phyloP scores from a whole-genome alignment of 2,797 vertebrate species.

The Stomatorhinus walkeri region DNA sequence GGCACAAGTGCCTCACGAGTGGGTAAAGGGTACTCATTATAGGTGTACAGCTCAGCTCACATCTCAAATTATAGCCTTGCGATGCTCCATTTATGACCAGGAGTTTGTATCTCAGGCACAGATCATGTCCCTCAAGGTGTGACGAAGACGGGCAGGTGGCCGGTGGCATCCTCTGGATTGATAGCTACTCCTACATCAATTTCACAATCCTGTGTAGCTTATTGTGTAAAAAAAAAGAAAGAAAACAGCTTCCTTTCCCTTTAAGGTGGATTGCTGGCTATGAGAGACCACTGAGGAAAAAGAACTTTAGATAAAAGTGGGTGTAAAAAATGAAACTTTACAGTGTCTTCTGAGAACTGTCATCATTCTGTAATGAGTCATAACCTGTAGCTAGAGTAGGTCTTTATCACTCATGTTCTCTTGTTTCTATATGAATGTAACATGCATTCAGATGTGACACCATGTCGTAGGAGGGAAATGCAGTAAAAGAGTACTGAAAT shows the following conservation, averaged over 20 bases:
- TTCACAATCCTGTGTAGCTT: neutral
- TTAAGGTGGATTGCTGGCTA: neutral
- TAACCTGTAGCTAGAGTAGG: neutral
- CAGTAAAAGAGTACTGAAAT: neutral
- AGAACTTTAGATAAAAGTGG: constrained; percentile 8
- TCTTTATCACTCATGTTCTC: neutral
- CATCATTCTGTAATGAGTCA: constrained; percentile 8
- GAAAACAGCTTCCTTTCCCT: neutral
- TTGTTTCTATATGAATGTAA: neutral
- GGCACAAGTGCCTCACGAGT: neutral
- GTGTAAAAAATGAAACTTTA: constrained; percentile 12
- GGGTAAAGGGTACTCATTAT: neutral
- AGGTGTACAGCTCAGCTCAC: neutral
- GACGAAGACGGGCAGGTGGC: neutral
- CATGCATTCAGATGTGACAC: neutral
- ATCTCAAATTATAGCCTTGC: neutral
- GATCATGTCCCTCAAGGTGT: neutral
- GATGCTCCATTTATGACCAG: neutral
- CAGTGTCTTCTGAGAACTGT: constrained; percentile 1
- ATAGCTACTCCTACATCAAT: neutral
- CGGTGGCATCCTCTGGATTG: neutral
- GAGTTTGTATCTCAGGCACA: neutral
- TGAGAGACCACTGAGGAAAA: neutral
- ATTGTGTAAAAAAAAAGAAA: neutral
- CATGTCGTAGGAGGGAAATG: constrained; percentile 4